Conservation (phyloP, 92 coral and sea anemone genomes). For the Anthopleura xanthogrammica region DNA sequence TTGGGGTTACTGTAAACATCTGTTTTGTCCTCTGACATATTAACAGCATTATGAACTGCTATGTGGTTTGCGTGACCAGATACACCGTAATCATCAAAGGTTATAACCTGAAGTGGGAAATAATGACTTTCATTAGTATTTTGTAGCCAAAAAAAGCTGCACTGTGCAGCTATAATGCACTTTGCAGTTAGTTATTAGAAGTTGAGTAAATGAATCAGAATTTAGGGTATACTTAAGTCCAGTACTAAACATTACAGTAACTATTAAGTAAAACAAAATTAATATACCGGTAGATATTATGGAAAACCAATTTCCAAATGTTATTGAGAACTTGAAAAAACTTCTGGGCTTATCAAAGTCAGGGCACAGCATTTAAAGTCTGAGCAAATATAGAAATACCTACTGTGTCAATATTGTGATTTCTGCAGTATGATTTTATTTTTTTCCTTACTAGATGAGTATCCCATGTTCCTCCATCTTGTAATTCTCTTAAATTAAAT, state of each 20-base stretch:
- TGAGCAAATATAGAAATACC: slow-evolving; percentile 13
- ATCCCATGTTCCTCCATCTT: slow-evolving; percentile 84
- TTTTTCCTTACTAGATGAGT: slow-evolving; percentile 41
- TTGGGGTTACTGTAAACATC: slow-evolving; percentile 32
- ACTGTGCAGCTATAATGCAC: not conserved
- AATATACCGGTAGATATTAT: not conserved
- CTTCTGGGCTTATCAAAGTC: no score
- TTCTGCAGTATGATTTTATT: slow-evolving; percentile 50
- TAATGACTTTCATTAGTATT: not conserved
- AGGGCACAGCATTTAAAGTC: no score
- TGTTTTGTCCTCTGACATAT: slow-evolving; percentile 46
- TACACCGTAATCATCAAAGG: slow-evolving; percentile 90
- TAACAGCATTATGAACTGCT: slow-evolving; percentile 67
- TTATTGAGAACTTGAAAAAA: no score
- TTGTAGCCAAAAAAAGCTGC: not conserved
- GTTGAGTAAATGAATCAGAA: no score
- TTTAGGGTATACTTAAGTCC: no score
- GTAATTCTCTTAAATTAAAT: slow-evolving; percentile 30
- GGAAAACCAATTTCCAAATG: not conserved
- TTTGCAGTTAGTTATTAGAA: no score
- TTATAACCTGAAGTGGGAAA: slow-evolving; percentile 59
- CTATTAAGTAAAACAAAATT: no score
- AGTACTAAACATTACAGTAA: no score
- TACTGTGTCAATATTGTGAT: slow-evolving; percentile 69
- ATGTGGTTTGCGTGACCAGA: slow-evolving; percentile 93